phyloP scores from a whole-genome alignment of 1,140 invertebrate species.

The Tyrophagus putrescentiae region DNA sequence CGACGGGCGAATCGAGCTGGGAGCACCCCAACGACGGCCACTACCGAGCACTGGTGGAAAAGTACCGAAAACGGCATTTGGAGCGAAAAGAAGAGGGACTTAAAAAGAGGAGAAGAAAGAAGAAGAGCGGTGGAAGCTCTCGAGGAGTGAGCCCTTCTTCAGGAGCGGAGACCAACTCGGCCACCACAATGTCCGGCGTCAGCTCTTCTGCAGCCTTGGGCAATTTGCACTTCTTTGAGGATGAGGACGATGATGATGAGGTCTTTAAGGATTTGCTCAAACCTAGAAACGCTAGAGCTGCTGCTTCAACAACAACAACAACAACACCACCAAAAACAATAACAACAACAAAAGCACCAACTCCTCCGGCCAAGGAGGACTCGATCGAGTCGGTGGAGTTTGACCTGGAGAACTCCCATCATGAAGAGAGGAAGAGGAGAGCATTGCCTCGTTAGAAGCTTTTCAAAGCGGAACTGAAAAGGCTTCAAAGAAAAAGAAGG shows the following conservation, averaged over 20 bases:
- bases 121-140: neutral
- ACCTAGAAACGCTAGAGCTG: neutral
- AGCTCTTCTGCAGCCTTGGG: conserved; percentile 11
- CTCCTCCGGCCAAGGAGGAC: neutral
- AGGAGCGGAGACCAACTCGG: too few relatives aligned
- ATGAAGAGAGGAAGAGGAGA: conserved; percentile 18
- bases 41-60: conserved; percentile 24
- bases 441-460: neutral
- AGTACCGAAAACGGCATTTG: conserved; percentile 20
- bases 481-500: too few relatives aligned
- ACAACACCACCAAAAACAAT: neutral
- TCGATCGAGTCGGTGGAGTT: conserved; percentile 18
- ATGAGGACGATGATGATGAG: conserved; percentile 8
- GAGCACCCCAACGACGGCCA: conserved; percentile 25
- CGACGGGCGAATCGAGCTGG: conserved; percentile 26
- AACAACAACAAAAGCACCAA: neutral
- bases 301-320: neutral
- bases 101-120: neutral
- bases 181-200: conserved; percentile 1
- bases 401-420: conserved; percentile 8
- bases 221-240: conserved; percentile 21
- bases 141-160: neutral
- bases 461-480: neutral
- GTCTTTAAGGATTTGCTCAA: neutral
- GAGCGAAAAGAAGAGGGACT: neutral